A percentile compares a stretch with the other conserved stretches of the same genome.
These are phyloP conservation scores for Zaprionus lineosus DNA, from an alignment of 2,888 invertebrate genomes.

Conservation along the genomic window DNA sequence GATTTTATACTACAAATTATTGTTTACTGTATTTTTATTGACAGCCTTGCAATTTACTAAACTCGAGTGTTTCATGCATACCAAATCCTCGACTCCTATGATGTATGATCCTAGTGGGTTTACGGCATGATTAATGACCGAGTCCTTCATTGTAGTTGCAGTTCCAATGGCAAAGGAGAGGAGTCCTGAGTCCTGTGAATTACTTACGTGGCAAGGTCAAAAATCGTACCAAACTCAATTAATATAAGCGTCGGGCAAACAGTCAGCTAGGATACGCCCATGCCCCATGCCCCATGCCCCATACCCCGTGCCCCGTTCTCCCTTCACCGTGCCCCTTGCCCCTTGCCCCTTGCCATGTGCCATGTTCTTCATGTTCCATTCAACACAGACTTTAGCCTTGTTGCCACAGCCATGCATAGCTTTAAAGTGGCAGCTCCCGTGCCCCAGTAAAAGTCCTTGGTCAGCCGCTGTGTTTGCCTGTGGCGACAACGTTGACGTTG, in stretches of 20 bases:
- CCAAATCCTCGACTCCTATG: constrained; percentile 45
- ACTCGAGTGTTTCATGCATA: constrained; percentile 70
- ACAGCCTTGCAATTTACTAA: constrained; percentile 72
- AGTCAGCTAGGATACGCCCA: constrained; percentile 33
- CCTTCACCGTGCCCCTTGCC: background rate
- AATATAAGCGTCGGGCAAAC: constrained; percentile 70
- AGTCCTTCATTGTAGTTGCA: constrained; percentile 23
- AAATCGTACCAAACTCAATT: constrained; percentile 71
- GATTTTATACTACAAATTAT: constrained; percentile 62
- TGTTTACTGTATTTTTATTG: constrained; percentile 59
- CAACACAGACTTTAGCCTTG: no score
- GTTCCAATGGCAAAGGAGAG: constrained; percentile 3
- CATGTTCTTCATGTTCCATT: no score
- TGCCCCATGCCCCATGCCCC: background rate
- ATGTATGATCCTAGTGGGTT: constrained; percentile 51
- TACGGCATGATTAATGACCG: constrained; percentile 63
- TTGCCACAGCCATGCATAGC: constrained; percentile 37
- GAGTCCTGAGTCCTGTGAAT: constrained; percentile 33
- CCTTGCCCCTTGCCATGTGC: no score
- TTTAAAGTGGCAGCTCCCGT: constrained; percentile 52
- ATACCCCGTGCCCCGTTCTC: background rate
- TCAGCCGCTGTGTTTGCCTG: constrained; percentile 48
- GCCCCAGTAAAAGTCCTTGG: constrained; percentile 50
- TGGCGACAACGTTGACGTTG: constrained; percentile 27
- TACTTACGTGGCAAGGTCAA: constrained; percentile 68